Conservation (phyloP, 2,113 vertebrate genomes). For the Lycaon pictus region DNA sequence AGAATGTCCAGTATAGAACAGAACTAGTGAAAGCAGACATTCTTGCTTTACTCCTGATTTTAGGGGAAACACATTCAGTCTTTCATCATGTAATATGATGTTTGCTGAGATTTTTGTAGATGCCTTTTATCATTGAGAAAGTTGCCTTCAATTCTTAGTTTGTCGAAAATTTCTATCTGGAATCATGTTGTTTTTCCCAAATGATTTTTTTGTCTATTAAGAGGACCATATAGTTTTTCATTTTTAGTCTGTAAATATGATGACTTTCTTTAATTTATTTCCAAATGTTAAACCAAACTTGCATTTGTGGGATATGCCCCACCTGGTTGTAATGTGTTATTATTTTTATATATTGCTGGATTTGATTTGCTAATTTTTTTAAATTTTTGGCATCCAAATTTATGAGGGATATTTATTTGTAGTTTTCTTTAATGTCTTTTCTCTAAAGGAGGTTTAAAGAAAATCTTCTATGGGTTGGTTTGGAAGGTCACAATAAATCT, state of each 20-base stretch:
- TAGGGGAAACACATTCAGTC: neutral
- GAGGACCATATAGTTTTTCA: neutral
- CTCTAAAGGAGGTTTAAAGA: neutral
- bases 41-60: neutral
- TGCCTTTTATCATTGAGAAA: neutral
- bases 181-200: neutral
- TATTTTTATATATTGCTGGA: neutral
- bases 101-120: neutral
- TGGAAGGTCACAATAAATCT: neutral
- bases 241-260: neutral
- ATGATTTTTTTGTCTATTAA: neutral
- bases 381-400: neutral
- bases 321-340: neutral
- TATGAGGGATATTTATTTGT: neutral
- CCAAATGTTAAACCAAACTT: neutral
- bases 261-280: neutral
- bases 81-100: neutral
- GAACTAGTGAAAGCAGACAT: neutral
- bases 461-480: neutral
- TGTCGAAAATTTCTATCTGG: neutral
- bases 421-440: neutral
- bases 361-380: neutral
- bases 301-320: neutral
- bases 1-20: neutral
- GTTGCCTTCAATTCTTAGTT: neutral